Base-by-base conservation (phyloP, 2,797 vertebrate species). In the Pelobates cultripes region DNA sequence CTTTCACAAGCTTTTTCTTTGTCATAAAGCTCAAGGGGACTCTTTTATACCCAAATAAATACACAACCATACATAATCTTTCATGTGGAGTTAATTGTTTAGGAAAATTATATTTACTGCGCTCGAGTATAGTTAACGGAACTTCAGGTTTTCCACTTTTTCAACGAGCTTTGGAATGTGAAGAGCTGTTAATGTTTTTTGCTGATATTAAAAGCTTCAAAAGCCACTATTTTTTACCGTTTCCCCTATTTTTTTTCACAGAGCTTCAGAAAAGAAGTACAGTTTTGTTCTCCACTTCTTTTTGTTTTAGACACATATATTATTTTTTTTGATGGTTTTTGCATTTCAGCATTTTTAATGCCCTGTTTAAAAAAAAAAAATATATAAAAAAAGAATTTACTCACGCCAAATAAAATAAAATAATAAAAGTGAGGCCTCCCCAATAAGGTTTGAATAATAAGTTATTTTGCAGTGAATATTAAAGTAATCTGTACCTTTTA, bases 401-500 rank as follows among this genome's bases (percentile, higher is more conserved):
- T 6, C 5, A 51, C 5, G 10, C 10, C 47, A 51, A 51, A 5
- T 51, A 51, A 51, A 51, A 51, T 51, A 80, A 5, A 83, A 82
- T 84, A 90, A 88, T 91, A 91, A 94, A 90, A 90, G 78, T 45
- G 82, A 85, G 82, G 85, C 80, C 90, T 90, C 88, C 86, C 86
- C 92, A 94, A 93, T 95, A 95, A 92, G 95, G 93, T 93, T 94
- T 94, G 96, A 97, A 98, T 97, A 97, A 96, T 96, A 95, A 97
- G 96, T 96, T 96, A 95, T 97, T 97, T 97, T 94, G 91, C 94
- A 92, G 92, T 94, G 95, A 97, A 98, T 97, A 97, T 97, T 97
- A 97, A 98, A 98, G 95, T 94, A 95, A 97, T 97, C 96, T 98
- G 96, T 96, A 98, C 95, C 96, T 98, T 97, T 98, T 98, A 93